Percentiles rank a stretch among this genome's conserved stretches.
Evolutionary conservation across 2,888 invertebrate species (phyloP).

Genomic region (Autographa gamma): DNA sequence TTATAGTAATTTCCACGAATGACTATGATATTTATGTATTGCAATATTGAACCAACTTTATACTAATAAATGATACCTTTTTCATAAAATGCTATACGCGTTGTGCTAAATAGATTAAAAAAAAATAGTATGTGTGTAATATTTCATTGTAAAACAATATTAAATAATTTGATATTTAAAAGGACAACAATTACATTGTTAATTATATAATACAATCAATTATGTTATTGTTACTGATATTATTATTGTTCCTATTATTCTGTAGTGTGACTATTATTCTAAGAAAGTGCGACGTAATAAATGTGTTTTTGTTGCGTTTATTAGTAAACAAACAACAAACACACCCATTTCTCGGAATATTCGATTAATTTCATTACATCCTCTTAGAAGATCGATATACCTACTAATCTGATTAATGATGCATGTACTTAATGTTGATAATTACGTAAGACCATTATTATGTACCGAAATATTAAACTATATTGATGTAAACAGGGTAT

Average conservation of each 20-base stretch:
- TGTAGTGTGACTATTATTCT: neutral
- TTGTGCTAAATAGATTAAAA: no score
- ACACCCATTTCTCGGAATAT: neutral
- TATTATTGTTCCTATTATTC: neutral
- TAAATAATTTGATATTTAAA: no score
- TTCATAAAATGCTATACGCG: no score
- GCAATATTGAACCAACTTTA: no score
- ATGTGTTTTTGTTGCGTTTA: neutral
- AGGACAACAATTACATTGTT: no score
- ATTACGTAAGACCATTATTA: constrained; percentile 4
- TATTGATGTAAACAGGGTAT: constrained; percentile 31
- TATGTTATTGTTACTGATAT: neutral
- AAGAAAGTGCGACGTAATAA: neutral
- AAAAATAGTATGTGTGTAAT: no score
- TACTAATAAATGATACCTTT: no score
- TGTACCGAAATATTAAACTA: neutral
- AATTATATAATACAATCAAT: no score
- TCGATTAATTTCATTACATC: neutral
- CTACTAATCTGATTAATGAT: neutral
- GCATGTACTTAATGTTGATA: neutral
- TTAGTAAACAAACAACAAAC: constrained; percentile 1
- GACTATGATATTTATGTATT: no score
- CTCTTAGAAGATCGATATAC: neutral
- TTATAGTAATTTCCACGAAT: no score
- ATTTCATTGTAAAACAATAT: no score